Evolutionary conservation across 2,888 invertebrate species (phyloP).

Genomic region (Drosophila yooni): DNA sequence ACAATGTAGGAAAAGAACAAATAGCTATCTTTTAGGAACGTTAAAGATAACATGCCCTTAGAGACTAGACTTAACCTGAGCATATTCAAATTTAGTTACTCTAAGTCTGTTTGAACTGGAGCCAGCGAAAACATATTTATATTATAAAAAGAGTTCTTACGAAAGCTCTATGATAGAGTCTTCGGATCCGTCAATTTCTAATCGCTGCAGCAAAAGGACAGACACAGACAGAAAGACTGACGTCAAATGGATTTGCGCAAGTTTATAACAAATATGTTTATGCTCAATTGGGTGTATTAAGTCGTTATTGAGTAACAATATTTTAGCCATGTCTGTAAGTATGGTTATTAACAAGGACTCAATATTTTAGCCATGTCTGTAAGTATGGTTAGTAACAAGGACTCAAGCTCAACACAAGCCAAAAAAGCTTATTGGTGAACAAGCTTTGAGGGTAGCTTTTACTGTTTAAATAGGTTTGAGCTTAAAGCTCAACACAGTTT

Average conservation of each 20-base stretch:
- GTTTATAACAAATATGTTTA: neutral
- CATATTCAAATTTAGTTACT: neutral
- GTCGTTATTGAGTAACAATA: neutral
- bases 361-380: slow-evolving; percentile 7
- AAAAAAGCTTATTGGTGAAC: neutral
- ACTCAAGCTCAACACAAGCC: slow-evolving; percentile 5
- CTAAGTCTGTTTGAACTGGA: neutral
- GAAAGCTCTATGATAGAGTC: neutral
- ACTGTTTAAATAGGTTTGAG: neutral
- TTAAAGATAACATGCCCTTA: neutral
- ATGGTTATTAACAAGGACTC: slow-evolving; percentile 16
- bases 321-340: slow-evolving; percentile 7
- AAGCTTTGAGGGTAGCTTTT: neutral
- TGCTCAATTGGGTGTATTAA: neutral
- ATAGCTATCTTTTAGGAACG: neutral
- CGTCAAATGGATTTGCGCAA: neutral
- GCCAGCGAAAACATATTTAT: neutral
- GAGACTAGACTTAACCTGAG: neutral
- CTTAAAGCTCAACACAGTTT: neutral
- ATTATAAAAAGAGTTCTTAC: neutral
- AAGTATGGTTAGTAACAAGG: slow-evolving; percentile 14
- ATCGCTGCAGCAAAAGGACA: neutral
- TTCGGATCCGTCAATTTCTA: neutral
- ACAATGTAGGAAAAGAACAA: neutral
- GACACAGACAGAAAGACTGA: neutral